Conservation (phyloP, 2,113 vertebrate species). For the Damaliscus lunatus region DNA sequence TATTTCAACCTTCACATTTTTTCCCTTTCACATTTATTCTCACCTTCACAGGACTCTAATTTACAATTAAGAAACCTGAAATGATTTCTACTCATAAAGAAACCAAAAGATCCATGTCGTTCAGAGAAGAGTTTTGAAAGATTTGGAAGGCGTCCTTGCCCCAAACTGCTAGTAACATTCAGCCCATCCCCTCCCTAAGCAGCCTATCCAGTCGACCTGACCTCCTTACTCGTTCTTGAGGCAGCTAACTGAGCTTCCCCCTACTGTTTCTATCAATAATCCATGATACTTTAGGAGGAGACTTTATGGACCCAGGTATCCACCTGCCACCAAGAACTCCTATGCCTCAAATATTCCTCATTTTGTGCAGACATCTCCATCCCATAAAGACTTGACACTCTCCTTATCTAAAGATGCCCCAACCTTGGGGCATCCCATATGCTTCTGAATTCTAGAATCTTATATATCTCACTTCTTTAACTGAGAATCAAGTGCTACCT, state of each 20-base stretch:
- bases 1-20: conserved; percentile 21
- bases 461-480: background rate
- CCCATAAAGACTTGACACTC: background rate
- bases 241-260: accelerated
- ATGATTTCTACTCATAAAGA: background rate
- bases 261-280: background rate
- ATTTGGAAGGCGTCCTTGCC: background rate
- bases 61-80: conserved; percentile 46
- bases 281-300: background rate
- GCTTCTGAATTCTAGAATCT: background rate
- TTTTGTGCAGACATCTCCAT: background rate
- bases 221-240: background rate
- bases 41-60: conserved; percentile 23
- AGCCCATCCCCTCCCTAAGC: accelerated
- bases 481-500: background rate
- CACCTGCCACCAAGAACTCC: background rate
- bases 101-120: background rate
- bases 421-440: accelerated
- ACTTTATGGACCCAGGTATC: background rate
- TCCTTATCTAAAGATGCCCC: background rate
- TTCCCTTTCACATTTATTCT: conserved; percentile 5
- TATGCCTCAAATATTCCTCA: accelerated
- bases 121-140: background rate
- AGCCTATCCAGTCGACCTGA: accelerated
- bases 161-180: background rate